Base-by-base conservation (phyloP, 2,888 invertebrate species). In the Apotomis capreana region DNA sequence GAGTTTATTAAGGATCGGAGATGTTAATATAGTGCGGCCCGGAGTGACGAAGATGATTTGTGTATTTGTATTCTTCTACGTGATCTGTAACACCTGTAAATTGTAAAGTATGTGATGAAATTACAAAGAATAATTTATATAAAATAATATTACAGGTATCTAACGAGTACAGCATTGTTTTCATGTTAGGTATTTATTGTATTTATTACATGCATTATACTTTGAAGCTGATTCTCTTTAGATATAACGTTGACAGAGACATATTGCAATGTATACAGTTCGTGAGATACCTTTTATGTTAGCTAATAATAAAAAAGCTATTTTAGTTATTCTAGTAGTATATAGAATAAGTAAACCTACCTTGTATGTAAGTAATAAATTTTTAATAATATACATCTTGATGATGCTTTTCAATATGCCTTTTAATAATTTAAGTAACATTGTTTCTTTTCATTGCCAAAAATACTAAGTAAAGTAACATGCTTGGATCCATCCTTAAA, bases 361-460 rank as follows among this genome's bases (percentile, higher is more conserved):
- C 88, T 83, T 90, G 88, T 89, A 89, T 87, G 88, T 92, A 92
- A 92, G 92, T 85, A 92, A 92, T 92, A 91, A 87, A 89, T 89
- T 92, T 91, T 88, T 89, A 89, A 88, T 89, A 90, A 86, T 88
- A 87, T 81, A 82, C 81, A 78, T 80, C 80, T 76, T 69, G 69
- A 77, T 74, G 76, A 79, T 79, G 77, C 72, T 76, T 76, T 72
- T 63, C 15, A 57, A 70, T 68, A 64, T 74, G 67, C 51, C 69
- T 70, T 63, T 73, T 74, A 58, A 65, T 67, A 51, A 44, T 15
- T 49, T 40, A 64, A 40, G 51, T 61, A 55, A 52, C 9, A 40
- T 52, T 40, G 15, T 52, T 63, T 63, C 64, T 26, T 26, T 40
- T 5, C 5, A 44, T 44, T 44, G 44, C 44, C 8, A 44, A 44